Evolutionary conservation across 2,797 vertebrate species (phyloP), one percentile per base, ranked within the genome.

Genomic region (Lacerta viridis): DNA sequence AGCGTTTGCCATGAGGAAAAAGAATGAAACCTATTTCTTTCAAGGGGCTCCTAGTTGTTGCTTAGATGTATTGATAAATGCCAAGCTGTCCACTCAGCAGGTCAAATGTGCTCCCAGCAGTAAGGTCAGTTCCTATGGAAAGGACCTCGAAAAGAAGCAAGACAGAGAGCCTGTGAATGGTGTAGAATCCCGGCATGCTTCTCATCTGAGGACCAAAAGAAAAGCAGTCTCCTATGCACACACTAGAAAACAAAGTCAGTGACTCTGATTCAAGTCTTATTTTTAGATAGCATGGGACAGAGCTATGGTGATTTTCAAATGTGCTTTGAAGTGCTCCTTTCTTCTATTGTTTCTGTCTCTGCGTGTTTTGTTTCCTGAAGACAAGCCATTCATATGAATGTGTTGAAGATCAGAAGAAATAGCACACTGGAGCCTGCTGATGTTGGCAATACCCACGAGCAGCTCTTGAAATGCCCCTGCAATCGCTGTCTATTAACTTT

Each of bases 241-340:
- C 13, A 74, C 33, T 87, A 27, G 80, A 91, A 87, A 71, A 85
- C 76, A 8, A 87, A 6, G 80, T 82, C 83, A 41, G 69, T 85
- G 41, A 23, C n/a, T 83, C 61, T 80, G 83, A 85, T 89, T 89
- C 83, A 89, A 93, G 77, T 75, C 87, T 46, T 91, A 87, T 93
- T 92, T 95, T 93, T 89, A 66, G 85, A 75, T 81, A 83, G 36
- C 77, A 72, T 84, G 88, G 91, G 82, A 93, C 80, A 90, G 86
- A 81, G 87, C 81, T 75, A 79, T 46, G 20, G 50, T 87, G 39
- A 88, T 93, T 89, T 69, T 91, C 80, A 88, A 80, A 86, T 87
- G 74, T 80, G 17, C 91, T 88, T 93, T 93, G 87, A 76, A 87
- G 75, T 72, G 88, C 1, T 43, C 43, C 15, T 15, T 79, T 80